Evolutionary conservation across 2,113 vertebrate genomes (phyloP).

Genomic region (Laticauda laticaudata): DNA sequence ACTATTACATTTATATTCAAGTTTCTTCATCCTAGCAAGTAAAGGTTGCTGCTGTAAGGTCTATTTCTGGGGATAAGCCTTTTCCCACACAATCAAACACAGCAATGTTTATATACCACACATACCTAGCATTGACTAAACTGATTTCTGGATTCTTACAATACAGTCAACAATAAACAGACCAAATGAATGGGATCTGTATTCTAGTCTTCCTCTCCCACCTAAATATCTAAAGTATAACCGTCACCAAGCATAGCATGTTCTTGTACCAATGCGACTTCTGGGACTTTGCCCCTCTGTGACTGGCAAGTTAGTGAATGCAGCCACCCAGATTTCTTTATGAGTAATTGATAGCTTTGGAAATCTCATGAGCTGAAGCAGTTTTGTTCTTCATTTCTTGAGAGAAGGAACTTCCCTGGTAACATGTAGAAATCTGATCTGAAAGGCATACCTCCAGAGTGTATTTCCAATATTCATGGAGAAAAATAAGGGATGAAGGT

Average conservation of each 20-base stretch:
- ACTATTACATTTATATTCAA: background rate
- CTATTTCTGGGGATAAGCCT: background rate
- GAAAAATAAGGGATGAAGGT: background rate
- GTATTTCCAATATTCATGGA: background rate
- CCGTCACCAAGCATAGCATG: background rate
- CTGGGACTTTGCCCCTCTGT: background rate
- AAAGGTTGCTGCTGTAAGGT: background rate
- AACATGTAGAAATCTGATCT: background rate
- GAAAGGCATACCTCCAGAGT: background rate
- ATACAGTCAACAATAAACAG: background rate
- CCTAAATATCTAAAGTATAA: background rate
- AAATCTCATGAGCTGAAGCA: background rate
- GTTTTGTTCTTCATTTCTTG: background rate
- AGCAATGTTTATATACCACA: background rate
- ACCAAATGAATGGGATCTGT: background rate
- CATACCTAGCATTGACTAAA: background rate
- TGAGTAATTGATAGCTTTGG: background rate
- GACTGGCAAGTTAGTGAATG: background rate
- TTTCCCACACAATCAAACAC: background rate
- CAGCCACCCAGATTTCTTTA: background rate
- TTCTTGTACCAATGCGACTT: background rate
- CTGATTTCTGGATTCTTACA: background rate
- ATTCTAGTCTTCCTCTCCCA: background rate
- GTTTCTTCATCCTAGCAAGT: background rate
- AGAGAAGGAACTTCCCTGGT: background rate